These are phyloP conservation scores for Lasioglossum morio DNA, from an alignment of 2,888 invertebrate genomes.

Conservation along the genomic window DNA sequence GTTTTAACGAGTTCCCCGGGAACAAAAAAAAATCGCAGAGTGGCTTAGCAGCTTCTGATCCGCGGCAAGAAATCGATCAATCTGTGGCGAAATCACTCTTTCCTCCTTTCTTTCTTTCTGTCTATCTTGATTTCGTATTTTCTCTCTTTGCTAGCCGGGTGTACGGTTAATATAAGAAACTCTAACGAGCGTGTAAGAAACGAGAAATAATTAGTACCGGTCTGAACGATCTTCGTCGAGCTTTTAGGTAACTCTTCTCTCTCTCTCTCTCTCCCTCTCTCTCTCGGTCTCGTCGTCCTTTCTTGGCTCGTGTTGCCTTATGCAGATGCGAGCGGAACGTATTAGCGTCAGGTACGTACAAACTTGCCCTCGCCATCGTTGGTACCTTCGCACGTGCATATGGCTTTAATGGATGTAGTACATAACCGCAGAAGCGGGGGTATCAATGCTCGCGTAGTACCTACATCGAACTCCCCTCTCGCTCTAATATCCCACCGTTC, in stretches of 20 bases:
- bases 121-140: background rate
- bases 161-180: slow-evolving; percentile 63
- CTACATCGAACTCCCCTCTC: slow-evolving; percentile 36
- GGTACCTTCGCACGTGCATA: slow-evolving; percentile 73
- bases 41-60: slow-evolving; percentile 41
- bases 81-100: slow-evolving; percentile 30
- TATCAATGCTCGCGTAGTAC: slow-evolving; percentile 66
- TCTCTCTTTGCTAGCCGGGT: slow-evolving; percentile 20
- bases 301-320: slow-evolving; percentile 62
- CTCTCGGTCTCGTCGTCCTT: background rate
- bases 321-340: slow-evolving; percentile 72
- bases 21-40: slow-evolving; percentile 30
- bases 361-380: slow-evolving; percentile 70
- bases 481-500: background rate
- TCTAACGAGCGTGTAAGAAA: slow-evolving; percentile 76
- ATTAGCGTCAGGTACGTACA: slow-evolving; percentile 73
- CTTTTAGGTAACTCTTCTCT: background rate
- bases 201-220: slow-evolving; percentile 75
- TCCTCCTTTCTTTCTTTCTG: background rate
- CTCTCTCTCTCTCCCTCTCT: slow-evolving; percentile 2
- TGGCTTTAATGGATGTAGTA: slow-evolving; percentile 75
- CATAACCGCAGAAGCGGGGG: slow-evolving; percentile 69
- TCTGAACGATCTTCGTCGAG: slow-evolving; percentile 25
- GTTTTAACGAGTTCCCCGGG: slow-evolving; percentile 48
- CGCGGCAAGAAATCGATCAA: slow-evolving; percentile 56